Evolutionary conservation across 2,797 vertebrate genomes (phyloP), one percentile per base, ranked within the genome.

Genomic region (Hybognathus amarus): DNA sequence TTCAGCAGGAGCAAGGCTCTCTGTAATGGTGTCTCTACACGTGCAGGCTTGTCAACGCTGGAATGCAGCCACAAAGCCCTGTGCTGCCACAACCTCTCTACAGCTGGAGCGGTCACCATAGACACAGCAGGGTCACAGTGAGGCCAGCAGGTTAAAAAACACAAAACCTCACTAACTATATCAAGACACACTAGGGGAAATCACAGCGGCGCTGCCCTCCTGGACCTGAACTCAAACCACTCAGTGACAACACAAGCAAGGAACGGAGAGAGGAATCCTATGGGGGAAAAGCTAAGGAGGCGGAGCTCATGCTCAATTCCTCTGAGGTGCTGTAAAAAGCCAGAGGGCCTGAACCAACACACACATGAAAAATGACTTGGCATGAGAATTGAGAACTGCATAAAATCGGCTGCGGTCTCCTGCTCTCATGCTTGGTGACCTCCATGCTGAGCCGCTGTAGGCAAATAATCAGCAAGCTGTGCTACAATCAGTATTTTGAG

Each of bases 51-150:
- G 86, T 71, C 71, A 63, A 24, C 2, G 17, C 79, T 86, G 76
- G 86, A 87, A 84, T 84, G 77, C 67, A 80, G 86, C 85, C 81
- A 85, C 86, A 77, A 64, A 56, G 52, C 59, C 76, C 68, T 83
- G 70, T 27, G 69, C 59, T 66, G 56, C 66, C 45, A 42, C 52
- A 83, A 59, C 61, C 30, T 70, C 47, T 83, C n/a, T 33, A 79
- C 61, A 86, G 61, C 69, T 71, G 64, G 77, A 64, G 70, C 42
- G 1, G 61, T 63, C 56, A 4, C 70, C 69, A 80, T 79, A 42
- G 81, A 83, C 42, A 56, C 77, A 61, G 18, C 7, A 45, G 56
- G 82, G 68, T 86, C 71, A 66, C 10, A 0, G 36, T 24, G 12
- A 84, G 85, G 78, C 82, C 78, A 87, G 36, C 38, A 67, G 73